Evolutionary conservation across 1,140 invertebrate genomes (phyloP), one percentile per base, ranked within the genome.

Genomic region (Bombus soroeensis): DNA sequence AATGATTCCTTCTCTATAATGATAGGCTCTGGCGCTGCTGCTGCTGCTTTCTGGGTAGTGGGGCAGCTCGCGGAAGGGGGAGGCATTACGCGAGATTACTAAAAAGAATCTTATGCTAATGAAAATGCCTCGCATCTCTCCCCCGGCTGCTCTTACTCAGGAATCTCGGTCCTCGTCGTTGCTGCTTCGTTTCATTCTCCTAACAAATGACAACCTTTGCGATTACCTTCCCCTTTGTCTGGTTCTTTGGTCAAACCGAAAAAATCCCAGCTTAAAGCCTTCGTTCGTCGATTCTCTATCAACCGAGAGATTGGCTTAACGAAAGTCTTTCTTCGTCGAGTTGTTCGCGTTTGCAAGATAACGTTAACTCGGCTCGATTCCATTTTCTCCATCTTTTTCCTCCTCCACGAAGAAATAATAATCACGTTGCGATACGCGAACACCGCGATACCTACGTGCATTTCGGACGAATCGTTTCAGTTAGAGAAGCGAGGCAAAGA

Each of bases 1-100:
- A 95, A 95, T 95, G 95, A 95, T 95, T 95, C 93, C 95, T 95
- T 95, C 95, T 95, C 94, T 95, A 95, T 95, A 95, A 95, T 95
- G 95, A 95, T 95, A 95, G 95, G 93, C 92, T 94, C 91, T 92
- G 92, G 87, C 83, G 85, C 89, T 91, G 90, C 92, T 74, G 90
- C 93, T 93, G 89, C 91, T 87, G 88, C 85, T 88, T 89, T 89
- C 79, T 72, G 80, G 68, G 75, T 87, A 88, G 87, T 85, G 86
- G 88, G 85, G 76, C 78, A n/a, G 83, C 81, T 78, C 81, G 79
- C 82, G 74, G 64, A 73, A 84, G 82, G 68, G 86, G 75, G 81
- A 81, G 43, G 62, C 78, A 88, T 88, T 89, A 88, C 88, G 86
- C 88, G 86, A 88, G 79, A 91, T 91, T 90, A 85, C 86, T 88